These are phyloP conservation scores for Labrus mixtus DNA, from an alignment of 2,113 vertebrate genomes.

Conservation along the genomic window DNA sequence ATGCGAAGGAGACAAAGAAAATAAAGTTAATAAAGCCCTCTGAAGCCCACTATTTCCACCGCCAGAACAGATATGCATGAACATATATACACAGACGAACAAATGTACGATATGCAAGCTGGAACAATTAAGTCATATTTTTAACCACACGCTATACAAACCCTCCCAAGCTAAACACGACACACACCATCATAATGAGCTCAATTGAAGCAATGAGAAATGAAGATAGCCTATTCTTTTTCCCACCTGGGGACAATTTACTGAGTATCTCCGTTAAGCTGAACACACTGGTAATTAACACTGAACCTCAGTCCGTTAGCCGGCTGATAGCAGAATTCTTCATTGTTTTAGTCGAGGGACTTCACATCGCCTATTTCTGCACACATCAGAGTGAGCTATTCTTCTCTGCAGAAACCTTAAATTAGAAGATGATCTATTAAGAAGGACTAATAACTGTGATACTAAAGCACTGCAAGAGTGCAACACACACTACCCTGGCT, in stretches of 20 bases:
- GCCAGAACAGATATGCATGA: no score
- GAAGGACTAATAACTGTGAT: conserved; percentile 19
- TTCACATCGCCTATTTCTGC: conserved; percentile 10
- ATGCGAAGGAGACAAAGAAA: neutral
- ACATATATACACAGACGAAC: neutral
- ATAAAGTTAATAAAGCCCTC: conserved; percentile 27
- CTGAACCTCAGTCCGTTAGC: conserved; percentile 62
- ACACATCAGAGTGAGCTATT: conserved; percentile 22
- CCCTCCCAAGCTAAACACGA: conserved; percentile 34
- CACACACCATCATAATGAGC: conserved; percentile 75
- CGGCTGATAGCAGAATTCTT: conserved; percentile 42
- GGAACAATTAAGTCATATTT: neutral
- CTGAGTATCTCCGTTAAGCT: conserved; percentile 65
- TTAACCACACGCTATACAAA: neutral
- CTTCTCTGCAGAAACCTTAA: conserved; percentile 24
- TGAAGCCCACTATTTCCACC: conserved; percentile 18
- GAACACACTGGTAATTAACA: conserved; percentile 78
- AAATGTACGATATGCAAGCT: neutral
- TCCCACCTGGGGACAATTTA: conserved; percentile 83
- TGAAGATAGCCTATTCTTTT: conserved; percentile 78
- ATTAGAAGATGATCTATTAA: conserved; percentile 1
- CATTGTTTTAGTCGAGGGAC: conserved; percentile 57
- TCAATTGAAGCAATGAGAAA: conserved; percentile 78
- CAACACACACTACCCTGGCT: neutral
- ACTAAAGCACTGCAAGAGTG: neutral